Evolutionary conservation across 2,797 vertebrate species (phyloP), one percentile per base, ranked within the genome.

Genomic region (Brachyalestes nurse): DNA sequence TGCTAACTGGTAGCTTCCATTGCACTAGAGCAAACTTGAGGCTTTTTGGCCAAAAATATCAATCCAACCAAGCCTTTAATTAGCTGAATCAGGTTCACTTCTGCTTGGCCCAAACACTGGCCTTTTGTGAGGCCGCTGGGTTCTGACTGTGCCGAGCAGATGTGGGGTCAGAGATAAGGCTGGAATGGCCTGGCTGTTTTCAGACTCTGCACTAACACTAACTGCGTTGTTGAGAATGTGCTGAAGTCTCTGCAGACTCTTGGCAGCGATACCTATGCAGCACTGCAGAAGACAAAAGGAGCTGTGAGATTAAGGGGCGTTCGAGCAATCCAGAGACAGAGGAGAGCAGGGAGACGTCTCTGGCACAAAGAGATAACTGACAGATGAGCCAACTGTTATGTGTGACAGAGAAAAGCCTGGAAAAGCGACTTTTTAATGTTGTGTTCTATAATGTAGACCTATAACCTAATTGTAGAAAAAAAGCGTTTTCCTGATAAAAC

Each of bases 221-320:
- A 74, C 34, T 71, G 67, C 51, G 55, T 77, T 82, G 75, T 82
- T 21, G 72, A 60, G 38, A 57, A 72, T 40, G 72, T 45, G 38
- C 53, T 42, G 72, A 74, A 42, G 55, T 42, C 55, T 74, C n/a
- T 7, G 21, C 38, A 14, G 61, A 38, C 60, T 77, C 67, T 71
- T 77, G 74, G 58, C 80, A 77, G 67, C 8, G 55, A 61, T 49
- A 69, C 72, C 53, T 13, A 49, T 45, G 64, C 16, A 60, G 40
- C 62, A 67, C 34, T 62, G 72, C 73, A 17, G 12, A 77, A 82
- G 47, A 82, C 80, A 82, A 77, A 77, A 51, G 38, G 58, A 47
- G 66, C 66, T 70, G 72, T 73, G 72, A 73, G 72, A 5, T 58
- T 58, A 19, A 42, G 19, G 34, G 40, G 66, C 45, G 25, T 66